These are phyloP conservation scores for Anguilla marmorata DNA, from an alignment of 2,797 vertebrate genomes.

Conservation along the genomic window DNA sequence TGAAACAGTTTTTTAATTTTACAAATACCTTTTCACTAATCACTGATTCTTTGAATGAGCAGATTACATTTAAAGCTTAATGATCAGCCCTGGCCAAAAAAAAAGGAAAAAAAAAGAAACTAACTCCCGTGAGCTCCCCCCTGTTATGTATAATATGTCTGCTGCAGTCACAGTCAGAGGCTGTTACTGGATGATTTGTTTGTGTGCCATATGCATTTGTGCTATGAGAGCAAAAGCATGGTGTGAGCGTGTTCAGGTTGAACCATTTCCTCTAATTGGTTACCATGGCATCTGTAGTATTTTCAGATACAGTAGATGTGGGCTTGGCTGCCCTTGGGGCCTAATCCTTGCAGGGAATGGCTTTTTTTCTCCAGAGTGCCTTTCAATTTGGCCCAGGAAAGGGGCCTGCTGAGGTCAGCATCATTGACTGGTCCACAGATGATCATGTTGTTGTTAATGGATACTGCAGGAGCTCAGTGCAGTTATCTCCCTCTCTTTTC, in stretches of 20 bases:
- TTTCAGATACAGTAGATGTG: slow-evolving; percentile 13
- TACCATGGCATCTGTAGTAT: slow-evolving; percentile 55
- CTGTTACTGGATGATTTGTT: not conserved
- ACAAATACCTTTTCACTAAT: not conserved
- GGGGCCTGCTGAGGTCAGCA: slow-evolving; percentile 50
- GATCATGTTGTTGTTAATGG: slow-evolving; percentile 34
- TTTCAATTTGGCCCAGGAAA: slow-evolving; percentile 10
- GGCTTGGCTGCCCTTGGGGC: not conserved
- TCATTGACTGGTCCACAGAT: slow-evolving; percentile 60
- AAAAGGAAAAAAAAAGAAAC: no score
- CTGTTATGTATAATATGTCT: no score
- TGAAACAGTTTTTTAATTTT: not conserved
- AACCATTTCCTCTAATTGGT: slow-evolving; percentile 59
- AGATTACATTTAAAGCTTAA: not conserved
- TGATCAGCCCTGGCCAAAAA: not conserved
- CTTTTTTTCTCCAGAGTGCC: not conserved
- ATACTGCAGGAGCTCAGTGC: not conserved
- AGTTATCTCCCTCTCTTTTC: slow-evolving; percentile 33
- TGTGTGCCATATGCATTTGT: not conserved
- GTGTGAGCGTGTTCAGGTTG: slow-evolving; percentile 57
- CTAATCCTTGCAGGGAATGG: not conserved
- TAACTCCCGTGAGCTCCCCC: no score
- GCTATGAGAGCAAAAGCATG: slow-evolving; percentile 23
- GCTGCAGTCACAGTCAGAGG: no score
- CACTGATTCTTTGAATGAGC: not conserved